A percentile compares a stretch with the other conserved stretches of the same genome.
Conservation (phyloP, 64 coral and sea anemone species). For the Montipora capricornis region DNA sequence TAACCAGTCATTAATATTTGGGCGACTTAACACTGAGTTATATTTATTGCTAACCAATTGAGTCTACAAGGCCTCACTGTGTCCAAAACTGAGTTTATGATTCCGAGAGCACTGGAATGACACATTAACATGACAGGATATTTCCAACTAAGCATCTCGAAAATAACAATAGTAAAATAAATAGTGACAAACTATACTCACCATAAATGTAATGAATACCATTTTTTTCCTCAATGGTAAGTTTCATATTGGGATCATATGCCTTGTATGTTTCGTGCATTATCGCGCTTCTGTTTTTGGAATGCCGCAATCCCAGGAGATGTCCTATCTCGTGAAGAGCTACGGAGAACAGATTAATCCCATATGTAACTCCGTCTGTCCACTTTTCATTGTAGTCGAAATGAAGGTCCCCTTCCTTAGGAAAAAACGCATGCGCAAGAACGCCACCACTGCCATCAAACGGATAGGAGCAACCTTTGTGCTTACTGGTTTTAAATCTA, state of each 20-base stretch:
- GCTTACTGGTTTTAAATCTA: not conserved
- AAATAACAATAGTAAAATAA: no score
- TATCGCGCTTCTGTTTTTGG: conserved; percentile 3
- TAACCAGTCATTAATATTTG: no score
- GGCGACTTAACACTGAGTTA: no score
- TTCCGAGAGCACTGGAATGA: no score
- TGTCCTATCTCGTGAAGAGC: conserved; percentile 89
- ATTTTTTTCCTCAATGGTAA: conserved; percentile 70
- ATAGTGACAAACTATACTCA: conserved; percentile 18
- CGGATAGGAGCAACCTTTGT: not conserved
- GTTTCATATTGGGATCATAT: conserved; percentile 36
- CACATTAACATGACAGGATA: no score
- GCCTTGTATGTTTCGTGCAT: conserved; percentile 62
- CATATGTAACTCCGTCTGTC: not conserved
- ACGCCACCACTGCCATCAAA: conserved; percentile 10
- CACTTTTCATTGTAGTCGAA: conserved; percentile 54
- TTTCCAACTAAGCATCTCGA: no score
- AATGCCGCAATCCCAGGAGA: conserved; percentile 71
- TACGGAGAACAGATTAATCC: conserved; percentile 47
- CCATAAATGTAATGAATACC: conserved; percentile 75
- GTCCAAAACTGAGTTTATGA: no score
- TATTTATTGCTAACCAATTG: no score
- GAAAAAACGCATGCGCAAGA: conserved; percentile 37
- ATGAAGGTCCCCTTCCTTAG: conserved; percentile 29
- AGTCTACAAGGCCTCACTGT: no score